These are phyloP conservation scores for Halcyon leucocephala DNA, from an alignment of 2,797 vertebrate genomes.

Conservation along the genomic window DNA sequence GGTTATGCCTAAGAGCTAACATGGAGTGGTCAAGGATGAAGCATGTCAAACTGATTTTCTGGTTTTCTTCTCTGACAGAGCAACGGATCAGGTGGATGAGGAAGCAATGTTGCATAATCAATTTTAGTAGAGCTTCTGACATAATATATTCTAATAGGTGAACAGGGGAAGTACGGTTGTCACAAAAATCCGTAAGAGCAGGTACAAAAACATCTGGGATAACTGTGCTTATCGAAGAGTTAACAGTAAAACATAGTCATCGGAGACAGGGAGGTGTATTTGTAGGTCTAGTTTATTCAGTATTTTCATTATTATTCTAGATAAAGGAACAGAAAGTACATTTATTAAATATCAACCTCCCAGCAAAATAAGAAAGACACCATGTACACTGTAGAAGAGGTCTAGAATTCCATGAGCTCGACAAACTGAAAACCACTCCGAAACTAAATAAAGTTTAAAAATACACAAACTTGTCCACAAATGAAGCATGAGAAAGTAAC, in stretches of 20 bases:
- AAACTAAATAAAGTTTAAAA: not conserved
- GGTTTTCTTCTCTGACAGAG: not conserved
- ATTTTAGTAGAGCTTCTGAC: not conserved
- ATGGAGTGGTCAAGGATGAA: not conserved
- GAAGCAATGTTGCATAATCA: not conserved
- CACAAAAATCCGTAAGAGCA: not conserved
- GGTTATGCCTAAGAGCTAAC: not conserved
- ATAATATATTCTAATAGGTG: not conserved
- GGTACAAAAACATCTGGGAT: not conserved
- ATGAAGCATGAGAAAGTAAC: not conserved
- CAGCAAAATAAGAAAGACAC: not conserved
- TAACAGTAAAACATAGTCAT: not conserved
- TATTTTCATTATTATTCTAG: not conserved
- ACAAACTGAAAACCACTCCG: not conserved
- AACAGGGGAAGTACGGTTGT: not conserved
- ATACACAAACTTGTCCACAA: not conserved
- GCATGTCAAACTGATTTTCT: not conserved
- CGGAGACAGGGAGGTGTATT: not conserved
- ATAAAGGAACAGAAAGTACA: not conserved
- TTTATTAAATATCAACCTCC: not conserved
- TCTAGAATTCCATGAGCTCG: not conserved
- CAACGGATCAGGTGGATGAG: not conserved
- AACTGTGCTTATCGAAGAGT: not conserved
- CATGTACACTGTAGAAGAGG: not conserved
- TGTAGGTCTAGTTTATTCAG: fast-evolving